Base-by-base conservation (phyloP, 2,888 invertebrate genomes). In the Kryphioiulus occultus region DNA sequence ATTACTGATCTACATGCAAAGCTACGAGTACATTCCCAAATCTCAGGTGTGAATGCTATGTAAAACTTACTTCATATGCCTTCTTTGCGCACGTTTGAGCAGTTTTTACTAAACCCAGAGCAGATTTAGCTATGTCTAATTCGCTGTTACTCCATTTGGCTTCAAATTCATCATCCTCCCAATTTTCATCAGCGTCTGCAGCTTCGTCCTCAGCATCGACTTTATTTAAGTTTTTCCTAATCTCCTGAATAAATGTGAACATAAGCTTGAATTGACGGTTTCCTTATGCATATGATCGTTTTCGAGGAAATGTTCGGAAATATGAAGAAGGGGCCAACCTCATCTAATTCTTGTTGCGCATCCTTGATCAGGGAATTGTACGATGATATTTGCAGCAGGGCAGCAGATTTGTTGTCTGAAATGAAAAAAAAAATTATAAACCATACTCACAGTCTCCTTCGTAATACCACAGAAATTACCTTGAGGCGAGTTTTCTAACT, bases 91-190 rank as follows among this genome's bases (percentile, higher is more conserved):
- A 87, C 2, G 44, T 39, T 9, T 87, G 39, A 12, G 87, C 82
- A 26, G 83, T 83, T 83, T 87, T 87, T 17, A 87, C n/a, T n/a
- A 87, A 68, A 7, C 87, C 87, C 42, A 82, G 19, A 17, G 87
- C 19, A n/a, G 83, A 19, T 39, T 26, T 12, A 0, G 82, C 78
- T 26, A 87, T 19, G 2, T 87, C 87, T 22, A 78, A 26, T 83
- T 87, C 87, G 7, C 19, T 44, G 17, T 26, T 42, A 19, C 44
- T 83, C 87, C 87, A 87, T 0, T 82, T 26, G 10, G 9, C 15
- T 59, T 35, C 78, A 22, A 35, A 15, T 22, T 87, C 83, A 22
- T 83, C 87, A 15, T 87, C 87, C 0, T 39, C 30, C 3, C 30
- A 32, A 39, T 83, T 30, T 4, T 9, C 83, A 83, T 83, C 83